Conservation (phyloP, 2,797 vertebrate species). For the Rhabdophis nuchalis region DNA sequence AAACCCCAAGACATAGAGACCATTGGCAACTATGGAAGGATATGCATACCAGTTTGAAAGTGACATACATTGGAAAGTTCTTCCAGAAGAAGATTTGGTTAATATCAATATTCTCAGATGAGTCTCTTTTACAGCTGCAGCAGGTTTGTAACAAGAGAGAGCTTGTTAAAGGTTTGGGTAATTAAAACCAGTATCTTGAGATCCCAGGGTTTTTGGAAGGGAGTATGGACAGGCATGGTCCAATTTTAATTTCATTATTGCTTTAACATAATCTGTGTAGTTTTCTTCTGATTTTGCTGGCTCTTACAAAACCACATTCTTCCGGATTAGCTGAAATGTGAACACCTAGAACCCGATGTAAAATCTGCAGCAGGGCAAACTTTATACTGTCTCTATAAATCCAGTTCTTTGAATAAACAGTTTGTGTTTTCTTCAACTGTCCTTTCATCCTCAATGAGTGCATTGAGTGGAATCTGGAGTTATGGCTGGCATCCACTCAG, state of each 20-base stretch:
- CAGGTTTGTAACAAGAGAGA: background rate
- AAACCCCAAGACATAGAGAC: background rate
- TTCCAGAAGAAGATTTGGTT: background rate
- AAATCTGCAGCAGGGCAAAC: background rate
- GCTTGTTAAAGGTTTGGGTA: background rate
- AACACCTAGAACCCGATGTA: background rate
- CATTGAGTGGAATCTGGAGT: background rate
- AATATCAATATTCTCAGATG: background rate
- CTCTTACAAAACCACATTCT: background rate
- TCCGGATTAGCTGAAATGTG: background rate
- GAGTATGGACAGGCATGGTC: background rate
- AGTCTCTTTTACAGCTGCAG: background rate
- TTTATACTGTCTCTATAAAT: background rate
- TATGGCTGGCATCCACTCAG: background rate
- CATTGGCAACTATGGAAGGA: background rate
- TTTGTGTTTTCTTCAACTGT: background rate
- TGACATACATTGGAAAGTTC: background rate
- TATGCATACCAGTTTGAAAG: background rate
- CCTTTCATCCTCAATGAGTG: background rate
- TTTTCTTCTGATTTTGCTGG: background rate
- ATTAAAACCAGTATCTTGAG: background rate
- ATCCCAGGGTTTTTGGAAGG: background rate
- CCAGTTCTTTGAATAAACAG: background rate
- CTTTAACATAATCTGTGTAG: background rate
- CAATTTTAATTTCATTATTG: background rate